These are phyloP conservation scores for Propithecus perrieri DNA, from an alignment of 2,797 vertebrate genomes.

Conservation along the genomic window DNA sequence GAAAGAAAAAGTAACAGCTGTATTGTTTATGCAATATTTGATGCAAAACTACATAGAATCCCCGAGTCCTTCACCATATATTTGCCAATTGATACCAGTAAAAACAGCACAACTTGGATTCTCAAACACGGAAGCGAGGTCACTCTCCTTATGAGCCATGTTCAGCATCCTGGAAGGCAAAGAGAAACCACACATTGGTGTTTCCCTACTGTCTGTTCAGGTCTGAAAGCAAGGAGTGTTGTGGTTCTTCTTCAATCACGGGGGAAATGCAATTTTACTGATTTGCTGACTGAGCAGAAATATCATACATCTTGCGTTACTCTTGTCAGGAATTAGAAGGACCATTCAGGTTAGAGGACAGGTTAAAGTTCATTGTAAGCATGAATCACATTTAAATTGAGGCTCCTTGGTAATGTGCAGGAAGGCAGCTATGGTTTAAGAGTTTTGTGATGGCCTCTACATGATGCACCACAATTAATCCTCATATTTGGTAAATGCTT, in stretches of 20 bases:
- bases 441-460: background rate
- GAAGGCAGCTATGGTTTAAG: background rate
- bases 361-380: background rate
- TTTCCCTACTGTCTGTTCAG: background rate
- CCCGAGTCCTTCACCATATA: background rate
- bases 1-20: slow-evolving; percentile 52
- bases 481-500: background rate
- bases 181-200: background rate
- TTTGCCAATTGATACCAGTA: slow-evolving; percentile 19
- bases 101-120: background rate
- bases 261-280: background rate
- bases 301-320: background rate
- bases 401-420: background rate
- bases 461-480: background rate
- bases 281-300: background rate
- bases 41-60: slow-evolving; percentile 34
- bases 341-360: background rate
- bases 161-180: background rate
- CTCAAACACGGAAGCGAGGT: background rate
- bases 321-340: background rate
- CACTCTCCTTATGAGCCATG: background rate
- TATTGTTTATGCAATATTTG: slow-evolving; percentile 23
- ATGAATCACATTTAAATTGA: background rate
- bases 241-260: background rate
- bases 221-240: accelerated